Base-by-base conservation (phyloP, 2,113 vertebrate genomes). In the Psammodynastes pulverulentus region DNA sequence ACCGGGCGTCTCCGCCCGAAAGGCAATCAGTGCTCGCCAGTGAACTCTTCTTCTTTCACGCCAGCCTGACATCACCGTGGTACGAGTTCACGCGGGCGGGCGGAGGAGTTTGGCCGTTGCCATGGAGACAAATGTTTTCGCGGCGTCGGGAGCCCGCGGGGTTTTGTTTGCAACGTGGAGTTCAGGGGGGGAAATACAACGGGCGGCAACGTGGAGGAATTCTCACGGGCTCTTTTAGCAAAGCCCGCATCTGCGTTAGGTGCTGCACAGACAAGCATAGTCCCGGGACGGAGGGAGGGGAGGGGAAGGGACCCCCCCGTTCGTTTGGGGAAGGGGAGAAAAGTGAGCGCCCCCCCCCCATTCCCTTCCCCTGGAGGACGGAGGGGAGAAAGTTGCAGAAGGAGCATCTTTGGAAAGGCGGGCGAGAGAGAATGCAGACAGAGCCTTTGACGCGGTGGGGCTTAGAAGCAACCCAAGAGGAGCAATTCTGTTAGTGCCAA, bases 1-100 rank as follows among this genome's bases (percentile, higher is more conserved):
- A 93, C 96, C 93, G 87, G 94, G 97, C 94, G 87, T 90, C 24
- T 91, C 87, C 87, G 29, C 90, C 93, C 89, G 94, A 93, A 93
- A 62, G 43, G 88, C 23, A 29, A 56, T 45, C 54, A 26, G 23
- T 24, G 84, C 84, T 46, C 45, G 84, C 84, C 84, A 46, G 84
- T 48, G 84, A 85, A 85, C 84, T 79, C 72, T 79, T 79, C 67
- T 67, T 72, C 62, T n/a, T n/a, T n/a, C 72, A 79, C 72, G 84
- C 84, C 84, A 85, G 84, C 84, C 43, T 46, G 72, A 79, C 72
- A 79, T 79, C 72, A 79, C 72, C 72, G 34, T 39, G 72, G 72
- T 39, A 17, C 34, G 43, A 79, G 72, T 46, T 26, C 43, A 46
- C 24, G 24, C 23, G 48, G 48, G 15, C 86, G 54, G 56, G 15